A percentile compares a stretch with the other conserved stretches of the same genome.
phyloP scores from a whole-genome alignment of 1,140 invertebrate species.

The Sesamia nonagrioides region DNA sequence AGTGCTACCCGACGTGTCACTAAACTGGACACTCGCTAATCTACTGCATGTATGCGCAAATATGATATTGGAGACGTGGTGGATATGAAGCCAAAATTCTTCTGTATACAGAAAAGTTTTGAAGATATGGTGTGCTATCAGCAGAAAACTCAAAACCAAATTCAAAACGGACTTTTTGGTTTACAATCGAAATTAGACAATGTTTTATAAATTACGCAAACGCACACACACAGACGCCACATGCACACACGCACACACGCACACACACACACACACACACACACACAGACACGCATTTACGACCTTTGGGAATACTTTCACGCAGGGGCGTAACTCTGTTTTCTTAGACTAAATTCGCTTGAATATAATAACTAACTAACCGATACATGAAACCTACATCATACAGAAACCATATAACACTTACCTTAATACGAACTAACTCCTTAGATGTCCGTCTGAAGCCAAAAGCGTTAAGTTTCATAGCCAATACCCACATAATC shows the following conservation, averaged over 20 bases:
- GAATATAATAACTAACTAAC: neutral
- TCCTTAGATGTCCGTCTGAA: slow-evolving; percentile 25
- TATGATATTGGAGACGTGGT: slow-evolving; percentile 2
- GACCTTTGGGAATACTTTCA: too few species aligned
- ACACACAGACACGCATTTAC: too few species aligned
- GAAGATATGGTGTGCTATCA: neutral
- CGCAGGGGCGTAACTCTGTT: too few species aligned
- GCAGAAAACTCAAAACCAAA: too few species aligned
- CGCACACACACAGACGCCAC: too few species aligned
- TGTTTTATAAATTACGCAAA: too few species aligned
- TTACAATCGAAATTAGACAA: too few species aligned
- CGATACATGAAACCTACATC: neutral
- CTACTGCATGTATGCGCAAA: slow-evolving; percentile 36
- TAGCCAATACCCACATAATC: slow-evolving; percentile 47
- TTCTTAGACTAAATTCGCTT: too few species aligned
- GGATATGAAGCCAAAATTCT: neutral
- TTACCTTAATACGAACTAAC: slow-evolving; percentile 16
- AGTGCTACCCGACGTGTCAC: slow-evolving; percentile 61
- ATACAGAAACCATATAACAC: slow-evolving; percentile 1
- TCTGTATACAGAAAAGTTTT: neutral
- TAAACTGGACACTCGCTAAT: slow-evolving; percentile 67
- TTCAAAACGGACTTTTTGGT: too few species aligned
- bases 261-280: too few species aligned
- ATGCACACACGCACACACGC: too few species aligned
- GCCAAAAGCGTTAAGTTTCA: slow-evolving; percentile 43